A percentile compares a stretch with the other conserved stretches of the same genome.
phyloP scores from a whole-genome alignment of 2,888 invertebrate genomes.

The Galerucella nymphaeae region DNA sequence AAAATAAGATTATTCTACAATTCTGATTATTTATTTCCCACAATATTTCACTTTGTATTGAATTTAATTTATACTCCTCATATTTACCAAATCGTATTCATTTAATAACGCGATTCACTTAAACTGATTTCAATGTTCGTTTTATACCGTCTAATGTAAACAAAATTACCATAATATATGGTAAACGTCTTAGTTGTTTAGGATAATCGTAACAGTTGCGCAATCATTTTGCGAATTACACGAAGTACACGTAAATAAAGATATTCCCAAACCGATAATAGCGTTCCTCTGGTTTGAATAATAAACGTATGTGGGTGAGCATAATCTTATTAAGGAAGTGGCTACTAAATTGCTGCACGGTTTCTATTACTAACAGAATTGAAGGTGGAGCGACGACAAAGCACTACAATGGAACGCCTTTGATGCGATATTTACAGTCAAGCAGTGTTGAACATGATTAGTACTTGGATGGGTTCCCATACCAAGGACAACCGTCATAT shows the following conservation, averaged over 20 bases:
- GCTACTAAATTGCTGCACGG: not conserved
- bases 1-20: not conserved
- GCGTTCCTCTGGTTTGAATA: not conserved
- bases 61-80: not conserved
- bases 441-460: too few species aligned
- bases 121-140: not conserved
- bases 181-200: conserved; percentile 11
- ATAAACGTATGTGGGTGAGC: conserved; percentile 6
- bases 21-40: not conserved
- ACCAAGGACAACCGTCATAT: too few species aligned
- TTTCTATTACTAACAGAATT: not conserved
- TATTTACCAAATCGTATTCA: not conserved
- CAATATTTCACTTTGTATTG: not conserved
- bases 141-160: conserved; percentile 17
- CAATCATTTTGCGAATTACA: conserved; percentile 13
- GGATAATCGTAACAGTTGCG: conserved; percentile 8
- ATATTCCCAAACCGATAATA: not conserved
- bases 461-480: too few species aligned
- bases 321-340: conserved; percentile 6
- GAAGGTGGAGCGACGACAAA: too few species aligned
- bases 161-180: conserved; percentile 31
- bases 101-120: not conserved
- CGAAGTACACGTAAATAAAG: not conserved
- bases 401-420: too few species aligned
- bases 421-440: too few species aligned